A percentile compares a stretch with the other conserved stretches of the same genome.
phyloP scores from a whole-genome alignment of 2,888 invertebrate species.

The Erannis defoliaria region DNA sequence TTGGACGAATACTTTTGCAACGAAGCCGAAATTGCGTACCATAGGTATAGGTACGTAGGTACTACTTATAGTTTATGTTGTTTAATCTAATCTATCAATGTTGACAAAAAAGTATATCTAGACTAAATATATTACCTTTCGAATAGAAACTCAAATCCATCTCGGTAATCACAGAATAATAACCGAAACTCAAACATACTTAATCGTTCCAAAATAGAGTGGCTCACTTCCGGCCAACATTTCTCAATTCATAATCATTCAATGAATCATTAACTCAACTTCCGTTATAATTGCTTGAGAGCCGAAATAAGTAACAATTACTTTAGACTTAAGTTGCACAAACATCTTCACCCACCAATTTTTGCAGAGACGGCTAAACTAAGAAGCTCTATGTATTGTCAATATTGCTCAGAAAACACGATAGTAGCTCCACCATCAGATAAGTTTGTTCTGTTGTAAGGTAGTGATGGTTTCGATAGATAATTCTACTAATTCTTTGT shows the following conservation, averaged over 20 bases:
- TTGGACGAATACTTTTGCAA: no score
- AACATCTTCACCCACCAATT: conserved; percentile 41
- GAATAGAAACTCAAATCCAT: conserved; percentile 20
- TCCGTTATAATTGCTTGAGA: conserved; percentile 71
- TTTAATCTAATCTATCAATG: background rate
- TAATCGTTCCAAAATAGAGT: conserved; percentile 36
- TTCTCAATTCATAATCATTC: conserved; percentile 57
- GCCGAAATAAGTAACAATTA: conserved; percentile 58
- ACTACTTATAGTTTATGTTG: no score
- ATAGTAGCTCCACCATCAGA: background rate
- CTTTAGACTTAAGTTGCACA: conserved; percentile 66
- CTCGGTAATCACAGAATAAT: conserved; percentile 29
- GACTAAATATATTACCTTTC: conserved; percentile 20
- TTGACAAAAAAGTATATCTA: background rate
- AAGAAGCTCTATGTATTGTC: no score
- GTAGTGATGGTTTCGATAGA: conserved; percentile 55
- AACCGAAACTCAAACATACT: conserved; percentile 32
- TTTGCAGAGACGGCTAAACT: background rate
- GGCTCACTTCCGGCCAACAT: conserved; percentile 26
- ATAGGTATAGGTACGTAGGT: no score
- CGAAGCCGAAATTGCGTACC: no score
- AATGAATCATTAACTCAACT: conserved; percentile 64
- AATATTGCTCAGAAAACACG: background rate
- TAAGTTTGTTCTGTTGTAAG: conserved; percentile 7
- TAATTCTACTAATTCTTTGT: conserved; percentile 61